These are phyloP conservation scores for Sympetrum striolatum DNA, from an alignment of 2,888 invertebrate species.

Conservation along the genomic window DNA sequence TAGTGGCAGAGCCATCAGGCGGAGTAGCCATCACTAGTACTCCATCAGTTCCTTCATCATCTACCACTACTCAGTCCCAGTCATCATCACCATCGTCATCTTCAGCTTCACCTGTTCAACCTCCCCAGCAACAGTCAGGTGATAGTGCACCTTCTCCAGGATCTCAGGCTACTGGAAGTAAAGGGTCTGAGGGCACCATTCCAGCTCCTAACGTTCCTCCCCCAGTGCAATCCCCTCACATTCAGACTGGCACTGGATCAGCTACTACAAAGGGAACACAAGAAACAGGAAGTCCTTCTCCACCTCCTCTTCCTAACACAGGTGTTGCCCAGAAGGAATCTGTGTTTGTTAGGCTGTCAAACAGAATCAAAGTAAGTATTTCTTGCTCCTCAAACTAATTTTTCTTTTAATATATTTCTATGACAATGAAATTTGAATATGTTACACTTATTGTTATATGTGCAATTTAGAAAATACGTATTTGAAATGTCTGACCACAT, in stretches of 20 bases:
- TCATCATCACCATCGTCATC: not conserved
- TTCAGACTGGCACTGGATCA: not conserved
- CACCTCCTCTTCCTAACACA: conserved; percentile 48
- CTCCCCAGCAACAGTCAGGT: not conserved
- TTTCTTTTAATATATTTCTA: too few species aligned
- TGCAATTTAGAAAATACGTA: not conserved
- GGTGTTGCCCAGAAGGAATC: conserved; percentile 80
- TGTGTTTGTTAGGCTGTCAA: conserved; percentile 93
- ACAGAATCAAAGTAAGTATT: conserved; percentile 84
- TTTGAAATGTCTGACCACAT: not conserved
- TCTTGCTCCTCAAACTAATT: not conserved
- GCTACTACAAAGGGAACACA: conserved; percentile 9
- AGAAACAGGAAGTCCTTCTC: conserved; percentile 51
- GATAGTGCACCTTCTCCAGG: not conserved
- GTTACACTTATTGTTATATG: too few species aligned
- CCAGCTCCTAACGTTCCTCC: conserved; percentile 53
- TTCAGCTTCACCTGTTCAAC: not conserved
- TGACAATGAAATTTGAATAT: too few species aligned
- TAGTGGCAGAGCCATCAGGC: not conserved
- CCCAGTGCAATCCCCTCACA: conserved; percentile 56
- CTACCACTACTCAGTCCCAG: not conserved
- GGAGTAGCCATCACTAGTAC: not conserved
- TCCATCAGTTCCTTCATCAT: not conserved
- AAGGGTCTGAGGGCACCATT: conserved; percentile 41
- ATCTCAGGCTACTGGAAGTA: conserved; percentile 8